Evolutionary conservation across 2,888 invertebrate species (phyloP).

Genomic region (Nemotelus pantherinus): DNA sequence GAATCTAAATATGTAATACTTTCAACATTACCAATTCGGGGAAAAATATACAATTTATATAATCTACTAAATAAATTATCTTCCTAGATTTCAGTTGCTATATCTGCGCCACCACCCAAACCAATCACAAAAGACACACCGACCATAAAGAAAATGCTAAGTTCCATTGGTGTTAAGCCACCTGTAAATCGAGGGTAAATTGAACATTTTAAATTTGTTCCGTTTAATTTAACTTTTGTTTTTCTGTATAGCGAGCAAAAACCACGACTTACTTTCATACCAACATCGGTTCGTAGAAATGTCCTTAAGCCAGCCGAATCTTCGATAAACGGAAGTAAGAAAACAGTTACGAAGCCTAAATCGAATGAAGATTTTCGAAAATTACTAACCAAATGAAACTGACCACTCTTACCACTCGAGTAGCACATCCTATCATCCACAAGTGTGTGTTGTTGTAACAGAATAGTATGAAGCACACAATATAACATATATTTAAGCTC

Average conservation of each 20-base stretch:
- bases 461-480: conserved; percentile 10
- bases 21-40: too few relatives aligned
- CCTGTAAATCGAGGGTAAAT: conserved; percentile 44
- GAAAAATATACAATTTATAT: too few relatives aligned
- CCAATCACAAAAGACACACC: conserved; percentile 52
- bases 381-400: conserved; percentile 53
- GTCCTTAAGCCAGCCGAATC: neutral
- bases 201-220: neutral
- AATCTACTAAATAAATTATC: too few relatives aligned
- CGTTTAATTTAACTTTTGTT: neutral
- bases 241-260: conserved; percentile 49
- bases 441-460: neutral
- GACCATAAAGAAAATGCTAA: conserved; percentile 53
- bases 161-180: conserved; percentile 55
- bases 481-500: conserved; percentile 22
- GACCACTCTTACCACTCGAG: too few relatives aligned
- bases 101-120: conserved; percentile 69
- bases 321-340: conserved; percentile 34
- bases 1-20: too few relatives aligned
- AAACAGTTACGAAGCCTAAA: conserved; percentile 50
- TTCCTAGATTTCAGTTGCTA: conserved; percentile 65
- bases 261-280: conserved; percentile 52
- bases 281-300: conserved; percentile 51
- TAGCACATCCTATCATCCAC: neutral
- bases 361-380: conserved; percentile 63